Evolutionary conservation across 1,140 invertebrate species (phyloP).

Genomic region (Heliconius congener): DNA sequence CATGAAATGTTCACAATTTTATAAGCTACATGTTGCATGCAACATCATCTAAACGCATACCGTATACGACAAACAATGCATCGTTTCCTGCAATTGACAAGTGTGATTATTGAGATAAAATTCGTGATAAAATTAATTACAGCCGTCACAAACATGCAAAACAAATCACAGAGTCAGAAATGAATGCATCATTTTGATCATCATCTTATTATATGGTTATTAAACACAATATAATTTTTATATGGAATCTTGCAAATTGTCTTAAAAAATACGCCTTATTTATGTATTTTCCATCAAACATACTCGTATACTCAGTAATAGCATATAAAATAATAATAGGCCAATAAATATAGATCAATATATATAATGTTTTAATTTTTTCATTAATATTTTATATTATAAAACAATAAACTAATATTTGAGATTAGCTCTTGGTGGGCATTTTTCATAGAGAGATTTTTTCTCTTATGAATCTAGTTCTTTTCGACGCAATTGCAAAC

Average conservation of each 20-base stretch:
- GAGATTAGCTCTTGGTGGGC: too few relatives aligned
- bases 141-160: conserved; percentile 42
- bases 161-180: conserved; percentile 31
- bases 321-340: background rate
- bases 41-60: conserved; percentile 48
- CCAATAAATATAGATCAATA: background rate
- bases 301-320: background rate
- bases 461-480: too few relatives aligned
- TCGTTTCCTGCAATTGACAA: conserved; percentile 54
- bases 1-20: conserved; percentile 41
- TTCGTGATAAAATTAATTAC: conserved; percentile 57
- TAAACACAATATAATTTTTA: conserved; percentile 18
- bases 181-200: conserved; percentile 23
- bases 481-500: too few relatives aligned
- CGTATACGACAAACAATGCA: conserved; percentile 62
- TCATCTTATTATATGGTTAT: conserved; percentile 17
- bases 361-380: too few relatives aligned
- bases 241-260: background rate
- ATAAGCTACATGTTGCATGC: conserved; percentile 56
- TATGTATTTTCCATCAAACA: background rate
- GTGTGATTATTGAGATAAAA: conserved; percentile 50
- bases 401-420: too few relatives aligned
- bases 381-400: too few relatives aligned
- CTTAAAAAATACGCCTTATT: background rate
- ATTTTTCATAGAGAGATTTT: too few relatives aligned